Base-by-base conservation (phyloP, 2,797 vertebrate species). In the Peromyscus nudipes region DNA sequence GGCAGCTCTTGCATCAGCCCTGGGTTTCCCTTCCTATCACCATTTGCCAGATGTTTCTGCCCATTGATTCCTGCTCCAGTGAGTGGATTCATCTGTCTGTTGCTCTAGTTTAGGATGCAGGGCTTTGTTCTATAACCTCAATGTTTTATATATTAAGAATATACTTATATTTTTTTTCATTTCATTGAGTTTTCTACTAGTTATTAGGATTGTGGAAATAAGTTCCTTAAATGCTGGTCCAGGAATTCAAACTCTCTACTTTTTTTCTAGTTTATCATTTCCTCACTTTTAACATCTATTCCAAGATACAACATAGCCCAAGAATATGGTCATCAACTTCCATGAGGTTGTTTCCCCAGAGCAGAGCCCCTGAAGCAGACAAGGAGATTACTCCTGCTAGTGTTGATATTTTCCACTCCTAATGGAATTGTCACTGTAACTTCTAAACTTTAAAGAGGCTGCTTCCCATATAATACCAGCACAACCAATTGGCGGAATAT, bases 231-330 rank as follows among this genome's bases (percentile, higher is more conserved):
- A 34, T 67, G 14, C 4, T 46, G 8, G 57, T 40, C 4, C 21
- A 85, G 75, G 89, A 95, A 96, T 2, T 6, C 25, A 37, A 71
- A 89, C 8, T 46, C 14, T 19, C 9, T 29, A 52, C 25, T 43
- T 73, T 92, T 92, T 79, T 49, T n/a, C n/a, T 27, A 87, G 10
- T 65, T 83, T 89, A 83, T 55, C 7, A 64, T 83, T 67, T 91
- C 34, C 17, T 92, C 49, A 87, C 71, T 95, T 95, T 29, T 64
- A 87, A 46, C 62, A 83, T 43, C 23, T 29, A 87, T 49, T 1
- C 17, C 40, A 14, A 87, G 71, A 57, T 1, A 5, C 52, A 57
- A 88, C 62, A 8, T 52, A 23, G 29, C 7, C 14, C 25, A 10
- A 94, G 46, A 93, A 73, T 62, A 89, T 57, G 34, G 21, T 81